Conservation (phyloP, 2,113 vertebrate species). For the Archocentrus centrarchus region DNA sequence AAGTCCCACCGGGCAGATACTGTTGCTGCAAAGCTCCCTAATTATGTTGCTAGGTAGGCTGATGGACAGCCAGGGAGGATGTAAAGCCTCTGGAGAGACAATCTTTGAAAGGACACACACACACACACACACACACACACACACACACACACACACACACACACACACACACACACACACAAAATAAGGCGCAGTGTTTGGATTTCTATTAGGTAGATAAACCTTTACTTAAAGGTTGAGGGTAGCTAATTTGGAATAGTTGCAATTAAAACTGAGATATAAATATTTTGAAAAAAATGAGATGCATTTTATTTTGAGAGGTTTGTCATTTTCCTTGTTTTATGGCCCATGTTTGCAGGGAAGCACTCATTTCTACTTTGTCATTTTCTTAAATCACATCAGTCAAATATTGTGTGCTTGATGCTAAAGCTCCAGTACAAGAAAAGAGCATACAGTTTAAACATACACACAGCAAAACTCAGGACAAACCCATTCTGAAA, state of each 20-base stretch:
- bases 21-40: conserved; percentile 55
- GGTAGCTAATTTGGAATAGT: conserved; percentile 3
- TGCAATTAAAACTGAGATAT: not conserved
- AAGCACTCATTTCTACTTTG: not conserved
- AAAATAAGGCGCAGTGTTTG: not conserved
- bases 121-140: not conserved
- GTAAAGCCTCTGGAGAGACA: conserved; percentile 4
- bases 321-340: not conserved
- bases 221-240: not conserved
- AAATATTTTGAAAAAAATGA: not conserved
- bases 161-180: too few relatives aligned
- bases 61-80: conserved; percentile 49
- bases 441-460: not conserved
- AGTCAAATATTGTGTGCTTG: not conserved
- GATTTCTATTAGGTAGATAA: not conserved
- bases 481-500: not conserved
- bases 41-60: conserved; percentile 60
- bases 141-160: not conserved
- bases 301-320: not conserved
- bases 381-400: not conserved
- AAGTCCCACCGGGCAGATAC: conserved; percentile 50
- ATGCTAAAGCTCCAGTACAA: not conserved
- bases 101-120: not conserved
- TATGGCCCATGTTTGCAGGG: not conserved
- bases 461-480: not conserved